A percentile compares a stretch with the other conserved stretches of the same genome.
Evolutionary conservation across 2,888 invertebrate species (phyloP).

Genomic region (Calephelis perditalis): DNA sequence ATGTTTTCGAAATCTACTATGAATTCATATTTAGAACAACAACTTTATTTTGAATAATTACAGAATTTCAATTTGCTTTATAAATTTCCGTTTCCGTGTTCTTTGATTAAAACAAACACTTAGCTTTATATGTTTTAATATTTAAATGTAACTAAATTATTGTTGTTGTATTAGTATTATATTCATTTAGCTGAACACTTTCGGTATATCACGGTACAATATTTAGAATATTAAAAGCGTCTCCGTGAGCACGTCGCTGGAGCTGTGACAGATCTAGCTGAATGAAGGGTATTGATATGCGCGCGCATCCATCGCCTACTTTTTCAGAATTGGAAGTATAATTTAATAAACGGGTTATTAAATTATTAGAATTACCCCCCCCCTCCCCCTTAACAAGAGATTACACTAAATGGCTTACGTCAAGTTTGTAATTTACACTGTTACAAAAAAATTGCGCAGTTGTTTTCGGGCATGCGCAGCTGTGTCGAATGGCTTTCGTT

Average conservation of each 20-base stretch:
- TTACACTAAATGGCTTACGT: neutral
- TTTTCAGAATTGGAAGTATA: slow-evolving; percentile 44
- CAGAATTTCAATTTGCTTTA: no score
- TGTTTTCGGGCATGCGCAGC: slow-evolving; percentile 1
- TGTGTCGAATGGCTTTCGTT: neutral
- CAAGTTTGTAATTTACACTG: neutral
- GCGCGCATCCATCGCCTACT: slow-evolving; percentile 68
- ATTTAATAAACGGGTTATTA: slow-evolving; percentile 35
- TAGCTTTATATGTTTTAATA: no score
- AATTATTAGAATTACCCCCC: slow-evolving; percentile 18
- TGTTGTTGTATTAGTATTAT: no score
- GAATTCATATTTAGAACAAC: no score
- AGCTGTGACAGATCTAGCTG: slow-evolving; percentile 10
- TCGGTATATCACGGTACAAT: no score
- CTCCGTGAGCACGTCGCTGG: neutral
- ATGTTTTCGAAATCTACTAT: no score
- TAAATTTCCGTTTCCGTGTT: no score
- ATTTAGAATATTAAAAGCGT: neutral
- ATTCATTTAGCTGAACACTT: no score
- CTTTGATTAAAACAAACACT: no score
- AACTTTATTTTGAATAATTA: no score
- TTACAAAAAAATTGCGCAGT: neutral
- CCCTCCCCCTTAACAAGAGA: neutral
- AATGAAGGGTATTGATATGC: slow-evolving; percentile 47
- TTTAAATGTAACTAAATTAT: no score